phyloP scores from a whole-genome alignment of 2,888 invertebrate genomes.

The Sesia bembeciformis region DNA sequence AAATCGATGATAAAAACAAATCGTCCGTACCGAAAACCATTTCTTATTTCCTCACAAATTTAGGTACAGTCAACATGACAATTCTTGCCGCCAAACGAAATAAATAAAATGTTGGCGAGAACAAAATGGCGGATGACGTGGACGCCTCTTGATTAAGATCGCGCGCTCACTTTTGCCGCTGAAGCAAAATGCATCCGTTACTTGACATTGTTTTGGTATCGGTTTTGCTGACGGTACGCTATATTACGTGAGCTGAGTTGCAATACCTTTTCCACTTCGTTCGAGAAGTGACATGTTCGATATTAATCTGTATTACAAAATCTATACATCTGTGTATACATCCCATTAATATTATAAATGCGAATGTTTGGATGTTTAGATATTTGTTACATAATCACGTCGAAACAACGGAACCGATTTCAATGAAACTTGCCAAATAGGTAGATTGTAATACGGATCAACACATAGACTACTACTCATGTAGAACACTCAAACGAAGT shows the following conservation, averaged over 20 bases:
- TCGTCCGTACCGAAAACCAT: background rate
- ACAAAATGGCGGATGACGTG: conserved; percentile 5
- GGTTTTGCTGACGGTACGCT: background rate
- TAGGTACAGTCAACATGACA: background rate
- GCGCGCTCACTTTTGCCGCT: conserved; percentile 21
- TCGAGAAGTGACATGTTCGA: background rate
- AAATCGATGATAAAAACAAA: background rate
- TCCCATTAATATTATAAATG: too few species aligned
- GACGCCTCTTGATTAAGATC: conserved; percentile 25
- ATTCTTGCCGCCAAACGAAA: conserved; percentile 2
- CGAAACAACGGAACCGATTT: too few species aligned
- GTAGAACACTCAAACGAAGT: too few species aligned
- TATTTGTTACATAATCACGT: too few species aligned
- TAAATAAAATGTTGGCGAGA: conserved; percentile 5
- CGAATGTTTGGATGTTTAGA: too few species aligned
- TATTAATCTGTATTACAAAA: too few species aligned
- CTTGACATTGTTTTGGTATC: conserved; percentile 1
- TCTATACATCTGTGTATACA: too few species aligned
- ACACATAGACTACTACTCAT: too few species aligned
- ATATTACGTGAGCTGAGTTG: background rate
- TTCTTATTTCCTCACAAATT: background rate
- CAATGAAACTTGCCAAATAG: too few species aligned
- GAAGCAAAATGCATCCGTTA: conserved; percentile 4
- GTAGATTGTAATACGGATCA: too few species aligned
- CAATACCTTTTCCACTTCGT: background rate